Percentiles rank a stretch among this genome's conserved stretches.
These are phyloP conservation scores for Morinoia aosen DNA, from an alignment of 2,888 invertebrate genomes.

Conservation along the genomic window DNA sequence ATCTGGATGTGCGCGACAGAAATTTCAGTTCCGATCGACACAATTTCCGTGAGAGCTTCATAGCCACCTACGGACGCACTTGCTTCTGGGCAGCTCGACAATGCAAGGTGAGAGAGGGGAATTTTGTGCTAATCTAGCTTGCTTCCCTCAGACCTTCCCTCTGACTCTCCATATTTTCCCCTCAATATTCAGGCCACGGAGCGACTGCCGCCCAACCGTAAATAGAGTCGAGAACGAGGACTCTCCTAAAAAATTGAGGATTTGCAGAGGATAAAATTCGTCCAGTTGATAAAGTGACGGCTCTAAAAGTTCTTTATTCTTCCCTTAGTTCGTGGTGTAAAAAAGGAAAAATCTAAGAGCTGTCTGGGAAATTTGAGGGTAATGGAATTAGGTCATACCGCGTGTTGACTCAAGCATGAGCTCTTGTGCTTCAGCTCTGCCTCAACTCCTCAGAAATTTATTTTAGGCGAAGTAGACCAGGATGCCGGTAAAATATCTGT, in stretches of 20 bases:
- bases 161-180: background rate
- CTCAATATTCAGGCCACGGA: constrained; percentile 36
- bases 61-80: background rate
- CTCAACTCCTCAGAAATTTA: background rate
- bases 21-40: background rate
- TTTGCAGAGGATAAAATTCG: constrained; percentile 32
- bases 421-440: background rate
- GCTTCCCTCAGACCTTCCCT: background rate
- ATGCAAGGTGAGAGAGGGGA: background rate
- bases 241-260: constrained; percentile 29
- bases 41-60: background rate
- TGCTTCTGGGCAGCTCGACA: background rate
- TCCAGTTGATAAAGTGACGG: constrained; percentile 30
- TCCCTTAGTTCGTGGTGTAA: background rate
- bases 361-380: background rate
- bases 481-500: background rate
- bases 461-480: background rate
- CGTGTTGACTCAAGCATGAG: background rate
- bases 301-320: background rate
- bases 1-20: background rate
- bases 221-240: constrained; percentile 30
- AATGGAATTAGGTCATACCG: background rate
- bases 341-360: background rate
- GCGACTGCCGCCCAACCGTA: constrained; percentile 20
- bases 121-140: background rate